Percentiles rank a stretch among this genome's conserved stretches.
phyloP scores from a whole-genome alignment of 2,113 vertebrate genomes.

The Strix uralensis region DNA sequence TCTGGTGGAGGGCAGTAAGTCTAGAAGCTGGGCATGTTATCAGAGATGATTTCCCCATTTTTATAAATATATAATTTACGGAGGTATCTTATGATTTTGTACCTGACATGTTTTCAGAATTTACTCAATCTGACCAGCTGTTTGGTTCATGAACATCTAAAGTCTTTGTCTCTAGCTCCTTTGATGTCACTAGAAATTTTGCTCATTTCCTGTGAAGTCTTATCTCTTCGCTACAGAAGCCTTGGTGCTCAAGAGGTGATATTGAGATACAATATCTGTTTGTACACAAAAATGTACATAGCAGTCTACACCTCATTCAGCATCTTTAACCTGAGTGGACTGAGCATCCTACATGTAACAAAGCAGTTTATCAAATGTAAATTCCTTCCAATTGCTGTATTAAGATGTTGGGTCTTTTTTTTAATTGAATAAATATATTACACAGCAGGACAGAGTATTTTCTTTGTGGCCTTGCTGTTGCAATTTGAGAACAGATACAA shows the following conservation, averaged over 20 bases:
- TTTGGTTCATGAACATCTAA: neutral
- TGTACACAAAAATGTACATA: neutral
- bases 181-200: neutral
- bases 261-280: neutral
- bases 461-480: conserved; percentile 64
- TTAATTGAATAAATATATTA: conserved; percentile 73
- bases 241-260: neutral
- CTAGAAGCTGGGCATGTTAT: neutral
- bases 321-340: neutral
- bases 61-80: neutral
- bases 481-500: conserved; percentile 46
- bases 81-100: neutral
- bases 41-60: neutral
- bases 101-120: neutral
- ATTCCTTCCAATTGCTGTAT: conserved; percentile 25
- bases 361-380: conserved; percentile 15
- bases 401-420: conserved; percentile 38
- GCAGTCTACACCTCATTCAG: neutral
- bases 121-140: neutral
- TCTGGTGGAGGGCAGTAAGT: neutral
- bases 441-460: conserved; percentile 68
- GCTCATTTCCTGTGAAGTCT: neutral
- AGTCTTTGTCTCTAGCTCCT: neutral
- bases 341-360: neutral
- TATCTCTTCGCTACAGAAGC: neutral